Conservation (phyloP, 2,797 vertebrate species). For the Macropodus opercularis region DNA sequence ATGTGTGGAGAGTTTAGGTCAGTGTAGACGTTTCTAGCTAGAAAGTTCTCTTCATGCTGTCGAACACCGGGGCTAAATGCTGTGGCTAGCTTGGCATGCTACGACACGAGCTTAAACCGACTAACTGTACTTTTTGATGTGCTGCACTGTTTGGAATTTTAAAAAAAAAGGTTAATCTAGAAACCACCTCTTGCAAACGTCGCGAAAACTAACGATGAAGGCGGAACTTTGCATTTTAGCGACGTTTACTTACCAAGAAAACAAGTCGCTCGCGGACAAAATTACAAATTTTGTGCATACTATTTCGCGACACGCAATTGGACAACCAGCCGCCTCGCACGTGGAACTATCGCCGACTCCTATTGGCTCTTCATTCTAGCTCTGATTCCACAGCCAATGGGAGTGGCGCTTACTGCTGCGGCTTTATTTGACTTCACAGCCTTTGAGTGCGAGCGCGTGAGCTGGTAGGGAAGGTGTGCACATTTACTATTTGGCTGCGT, state of each 20-base stretch:
- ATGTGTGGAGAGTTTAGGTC: too few species aligned
- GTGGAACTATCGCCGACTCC: not conserved
- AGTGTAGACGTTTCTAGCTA: too few species aligned
- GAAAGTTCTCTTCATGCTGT: too few species aligned
- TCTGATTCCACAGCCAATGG: constrained; percentile 67
- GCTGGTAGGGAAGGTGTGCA: not conserved
- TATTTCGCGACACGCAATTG: constrained; percentile 59
- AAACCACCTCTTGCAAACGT: rapidly evolving
- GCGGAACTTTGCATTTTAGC: rapidly evolving
- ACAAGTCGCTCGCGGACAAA: constrained; percentile 39
- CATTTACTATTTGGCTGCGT: not conserved
- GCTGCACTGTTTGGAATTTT: rapidly evolving
- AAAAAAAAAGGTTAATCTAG: rapidly evolving
- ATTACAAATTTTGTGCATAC: constrained; percentile 74
- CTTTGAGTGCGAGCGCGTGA: constrained; percentile 27
- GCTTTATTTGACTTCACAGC: constrained; percentile 83
- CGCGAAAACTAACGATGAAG: rapidly evolving
- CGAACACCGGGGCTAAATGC: too few species aligned
- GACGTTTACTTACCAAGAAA: constrained; percentile 51
- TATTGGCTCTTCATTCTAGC: constrained; percentile 58
- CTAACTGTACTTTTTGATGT: too few species aligned
- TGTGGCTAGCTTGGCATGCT: constrained; percentile 16
- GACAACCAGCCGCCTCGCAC: constrained; percentile 6
- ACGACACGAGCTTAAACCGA: not conserved
- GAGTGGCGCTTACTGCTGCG: constrained; percentile 43